A percentile compares a stretch with the other conserved stretches of the same genome.
Conservation (phyloP, 2,113 vertebrate species). For the Gasterosteus aculeatus region DNA sequence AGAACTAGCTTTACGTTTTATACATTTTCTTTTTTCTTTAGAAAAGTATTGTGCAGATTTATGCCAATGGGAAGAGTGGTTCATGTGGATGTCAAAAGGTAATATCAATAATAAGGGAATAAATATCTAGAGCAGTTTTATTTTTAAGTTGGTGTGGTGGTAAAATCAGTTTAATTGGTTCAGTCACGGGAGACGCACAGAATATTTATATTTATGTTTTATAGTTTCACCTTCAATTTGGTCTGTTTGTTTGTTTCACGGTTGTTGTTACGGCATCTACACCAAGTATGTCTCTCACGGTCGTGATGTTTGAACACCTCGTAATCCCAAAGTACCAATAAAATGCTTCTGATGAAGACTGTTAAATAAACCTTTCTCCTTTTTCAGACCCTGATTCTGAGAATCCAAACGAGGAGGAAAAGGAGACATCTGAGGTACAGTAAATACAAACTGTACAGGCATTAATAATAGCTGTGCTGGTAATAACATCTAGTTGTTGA, state of each 20-base stretch:
- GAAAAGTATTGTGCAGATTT: no score
- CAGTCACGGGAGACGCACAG: not conserved
- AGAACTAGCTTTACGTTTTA: no score
- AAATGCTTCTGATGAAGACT: not conserved
- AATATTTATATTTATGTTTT: not conserved
- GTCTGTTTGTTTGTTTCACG: not conserved
- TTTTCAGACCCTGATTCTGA: constrained; percentile 25
- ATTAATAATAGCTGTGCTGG: no score
- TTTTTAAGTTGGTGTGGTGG: no score
- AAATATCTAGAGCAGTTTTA: no score
- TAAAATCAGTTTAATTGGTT: no score
- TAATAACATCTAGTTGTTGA: not conserved
- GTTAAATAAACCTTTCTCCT: not conserved
- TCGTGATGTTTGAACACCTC: not conserved
- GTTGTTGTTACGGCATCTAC: not conserved
- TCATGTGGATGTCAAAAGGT: no score
- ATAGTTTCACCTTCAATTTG: not conserved
- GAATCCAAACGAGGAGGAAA: constrained; percentile 12
- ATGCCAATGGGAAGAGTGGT: no score
- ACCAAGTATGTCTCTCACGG: no score
- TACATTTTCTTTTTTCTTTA: no score
- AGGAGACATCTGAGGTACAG: constrained; percentile 24
- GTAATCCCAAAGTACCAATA: not conserved
- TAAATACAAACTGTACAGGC: not conserved
- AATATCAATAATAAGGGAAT: no score